These are phyloP conservation scores for Octomys mimax DNA, from an alignment of 2,797 vertebrate species.

Conservation along the genomic window DNA sequence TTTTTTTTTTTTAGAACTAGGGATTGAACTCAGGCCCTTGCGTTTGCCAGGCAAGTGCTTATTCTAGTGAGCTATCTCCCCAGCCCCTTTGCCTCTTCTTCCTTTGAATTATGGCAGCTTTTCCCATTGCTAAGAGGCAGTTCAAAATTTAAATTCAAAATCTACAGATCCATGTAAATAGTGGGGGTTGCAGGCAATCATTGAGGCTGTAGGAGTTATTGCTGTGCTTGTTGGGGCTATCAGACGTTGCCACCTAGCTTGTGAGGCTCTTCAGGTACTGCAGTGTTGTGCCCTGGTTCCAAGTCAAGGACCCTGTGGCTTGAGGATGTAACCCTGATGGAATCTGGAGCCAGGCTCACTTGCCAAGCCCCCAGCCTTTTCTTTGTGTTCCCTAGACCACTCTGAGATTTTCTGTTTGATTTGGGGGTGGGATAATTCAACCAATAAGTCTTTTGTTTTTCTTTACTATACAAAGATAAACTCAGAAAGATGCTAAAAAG, in stretches of 20 bases:
- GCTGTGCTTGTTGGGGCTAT: neutral
- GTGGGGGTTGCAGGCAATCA: neutral
- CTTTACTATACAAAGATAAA: neutral
- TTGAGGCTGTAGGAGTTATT: neutral
- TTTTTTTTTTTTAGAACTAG: too few relatives aligned
- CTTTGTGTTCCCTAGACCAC: neutral
- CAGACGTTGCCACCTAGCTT: neutral
- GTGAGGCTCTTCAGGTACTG: neutral
- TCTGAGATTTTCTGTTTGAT: neutral
- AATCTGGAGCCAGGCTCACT: neutral
- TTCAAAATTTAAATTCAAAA: constrained; percentile 9
- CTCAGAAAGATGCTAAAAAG: neutral
- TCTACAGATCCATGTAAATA: neutral
- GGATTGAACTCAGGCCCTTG: too few relatives aligned
- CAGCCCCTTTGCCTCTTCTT: neutral
- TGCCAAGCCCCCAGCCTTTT: neutral
- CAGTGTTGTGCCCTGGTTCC: neutral
- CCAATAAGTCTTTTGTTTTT: neutral
- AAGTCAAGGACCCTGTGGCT: neutral
- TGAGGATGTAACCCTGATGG: neutral
- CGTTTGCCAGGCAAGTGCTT: too few relatives aligned
- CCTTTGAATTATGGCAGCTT: neutral
- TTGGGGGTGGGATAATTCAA: neutral
- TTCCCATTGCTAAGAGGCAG: neutral
- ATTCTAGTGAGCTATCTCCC: too few relatives aligned